These are phyloP conservation scores for Passer montanus DNA, from an alignment of 2,113 vertebrate species.

Conservation along the genomic window DNA sequence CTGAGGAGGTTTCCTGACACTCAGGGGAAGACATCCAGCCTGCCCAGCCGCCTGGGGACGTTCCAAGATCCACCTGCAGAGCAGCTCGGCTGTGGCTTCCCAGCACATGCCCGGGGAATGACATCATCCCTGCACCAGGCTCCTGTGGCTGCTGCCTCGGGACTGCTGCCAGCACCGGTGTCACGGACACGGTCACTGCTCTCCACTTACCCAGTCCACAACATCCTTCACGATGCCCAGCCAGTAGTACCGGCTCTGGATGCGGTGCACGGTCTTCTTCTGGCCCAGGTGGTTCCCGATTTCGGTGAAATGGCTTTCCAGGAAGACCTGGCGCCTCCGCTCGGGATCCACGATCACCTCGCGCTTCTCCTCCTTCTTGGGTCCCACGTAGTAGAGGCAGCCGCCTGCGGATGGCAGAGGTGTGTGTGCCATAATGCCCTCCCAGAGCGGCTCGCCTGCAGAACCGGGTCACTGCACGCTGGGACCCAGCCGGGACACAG, in stretches of 20 bases:
- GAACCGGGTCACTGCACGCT: rapidly evolving
- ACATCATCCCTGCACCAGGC: background rate
- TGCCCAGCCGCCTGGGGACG: background rate
- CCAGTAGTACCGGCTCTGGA: constrained; percentile 93
- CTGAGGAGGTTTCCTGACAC: background rate
- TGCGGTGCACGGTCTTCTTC: constrained; percentile 89
- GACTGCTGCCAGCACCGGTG: background rate
- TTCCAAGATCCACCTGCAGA: constrained; percentile 5
- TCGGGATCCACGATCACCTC: constrained; percentile 88
- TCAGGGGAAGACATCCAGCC: background rate
- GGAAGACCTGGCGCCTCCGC: constrained; percentile 83
- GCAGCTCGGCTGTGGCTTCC: background rate
- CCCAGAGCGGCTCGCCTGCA: background rate
- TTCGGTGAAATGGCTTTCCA: constrained; percentile 88
- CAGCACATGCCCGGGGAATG: background rate
- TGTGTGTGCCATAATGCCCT: background rate
- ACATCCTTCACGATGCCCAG: constrained; percentile 92
- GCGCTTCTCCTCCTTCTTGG: constrained; percentile 88
- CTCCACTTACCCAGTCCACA: constrained; percentile 85
- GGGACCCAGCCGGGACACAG: background rate
- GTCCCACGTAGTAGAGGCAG: constrained; percentile 88
- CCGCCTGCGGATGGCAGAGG: constrained; percentile 63
- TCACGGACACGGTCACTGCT: background rate
- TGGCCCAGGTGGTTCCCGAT: constrained; percentile 88
- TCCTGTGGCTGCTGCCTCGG: background rate